Base-by-base conservation (phyloP, 2,888 invertebrate genomes). In the Lithosia quadra region DNA sequence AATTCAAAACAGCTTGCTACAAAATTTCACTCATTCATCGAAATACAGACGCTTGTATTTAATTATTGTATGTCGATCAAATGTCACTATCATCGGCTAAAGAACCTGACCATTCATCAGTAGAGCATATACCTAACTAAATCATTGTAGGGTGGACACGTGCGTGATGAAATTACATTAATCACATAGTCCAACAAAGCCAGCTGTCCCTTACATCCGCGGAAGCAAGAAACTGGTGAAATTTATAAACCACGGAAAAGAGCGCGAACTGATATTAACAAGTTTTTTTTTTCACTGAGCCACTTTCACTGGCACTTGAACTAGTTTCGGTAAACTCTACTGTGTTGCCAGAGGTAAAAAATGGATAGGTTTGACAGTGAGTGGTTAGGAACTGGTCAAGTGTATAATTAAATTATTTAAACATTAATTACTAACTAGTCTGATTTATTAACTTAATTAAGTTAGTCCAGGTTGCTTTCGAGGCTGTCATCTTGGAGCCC, bases 221-320 rank as follows among this genome's bases (percentile, higher is more conserved):
- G 11, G 34, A 64, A 18, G 58, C 63, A 69, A 69, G 65, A 63
- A 80, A 80, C 80, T 70, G 39, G 53, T 60, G 63, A 68, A 69
- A 66, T 72, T 67, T 28, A 65, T 57, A 69, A 75, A 68, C 68
- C 65, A 73, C 73, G 65, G 72, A 69, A 75, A 72, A 73, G 61
- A 74, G 60, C 71, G 66, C 73, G 65, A 69, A 39, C 71, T 69
- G 57, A 72, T 61, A 49, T 58, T 66, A 79, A 78, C 81, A 21
- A 68, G 75, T 76, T 79, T 74, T 80, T 79, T 74, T 80, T 79
- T 13, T 61, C 62, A 66, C 33, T 68, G 67, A 72, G 63, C 24
- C 39, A 75, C 79, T 79, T 79, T 80, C 81, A 80, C 77, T 77
- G 61, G 21, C 69, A 43, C 69, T 71, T 71, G 70, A 24, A 68